Percentiles rank a stretch among this genome's conserved stretches.
These are phyloP conservation scores for Xerus inauris DNA, from an alignment of 2,113 vertebrate species.

Conservation along the genomic window DNA sequence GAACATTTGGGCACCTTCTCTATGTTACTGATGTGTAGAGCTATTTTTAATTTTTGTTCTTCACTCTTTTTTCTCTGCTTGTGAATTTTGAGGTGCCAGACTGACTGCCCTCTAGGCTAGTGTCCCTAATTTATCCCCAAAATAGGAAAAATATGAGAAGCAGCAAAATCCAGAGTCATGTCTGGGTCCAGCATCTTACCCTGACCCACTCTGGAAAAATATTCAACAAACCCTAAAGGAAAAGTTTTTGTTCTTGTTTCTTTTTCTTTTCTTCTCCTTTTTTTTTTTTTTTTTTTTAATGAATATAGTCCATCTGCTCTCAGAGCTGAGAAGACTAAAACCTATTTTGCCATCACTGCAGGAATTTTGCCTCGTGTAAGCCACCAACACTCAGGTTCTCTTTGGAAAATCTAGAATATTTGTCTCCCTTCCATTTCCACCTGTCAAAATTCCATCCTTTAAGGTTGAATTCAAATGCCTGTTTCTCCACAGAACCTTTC, in stretches of 20 bases:
- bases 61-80: conserved; percentile 73
- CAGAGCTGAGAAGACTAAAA: conserved; percentile 26
- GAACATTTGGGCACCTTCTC: conserved; percentile 66
- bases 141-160: conserved; percentile 64
- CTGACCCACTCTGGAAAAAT: conserved; percentile 36
- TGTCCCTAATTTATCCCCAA: conserved; percentile 72
- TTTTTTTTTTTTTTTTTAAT: no score
- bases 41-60: conserved; percentile 80
- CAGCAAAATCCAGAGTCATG: neutral
- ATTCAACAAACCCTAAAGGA: conserved; percentile 32
- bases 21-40: conserved; percentile 62
- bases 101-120: conserved; percentile 69
- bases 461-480: neutral
- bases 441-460: conserved; percentile 18
- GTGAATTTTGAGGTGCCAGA: conserved; percentile 81
- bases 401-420: neutral
- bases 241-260: neutral
- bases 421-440: neutral
- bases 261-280: no score
- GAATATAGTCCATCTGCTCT: conserved; percentile 21
- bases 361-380: neutral
- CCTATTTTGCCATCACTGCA: neutral
- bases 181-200: conserved; percentile 17
- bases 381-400: neutral
- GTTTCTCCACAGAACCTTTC: conserved; percentile 7